Conservation (phyloP, 2,888 invertebrate species). For the Emesis furor region DNA sequence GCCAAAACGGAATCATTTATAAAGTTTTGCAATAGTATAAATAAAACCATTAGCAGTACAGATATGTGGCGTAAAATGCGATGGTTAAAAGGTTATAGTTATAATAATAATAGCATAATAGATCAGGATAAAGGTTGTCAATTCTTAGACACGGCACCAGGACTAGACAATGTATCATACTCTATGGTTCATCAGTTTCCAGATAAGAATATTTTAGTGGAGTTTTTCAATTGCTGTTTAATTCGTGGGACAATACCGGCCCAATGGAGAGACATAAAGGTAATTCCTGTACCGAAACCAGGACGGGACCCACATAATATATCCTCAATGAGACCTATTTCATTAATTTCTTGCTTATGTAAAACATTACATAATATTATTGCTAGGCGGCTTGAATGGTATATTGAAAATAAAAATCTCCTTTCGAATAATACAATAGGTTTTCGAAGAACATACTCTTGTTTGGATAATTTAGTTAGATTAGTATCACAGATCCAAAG, state of each 20-base stretch:
- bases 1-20: not conserved
- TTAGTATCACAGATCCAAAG: no score
- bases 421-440: not conserved
- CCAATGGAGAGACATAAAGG: not conserved
- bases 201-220: not conserved
- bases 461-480: no score
- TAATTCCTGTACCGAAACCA: not conserved
- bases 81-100: not conserved
- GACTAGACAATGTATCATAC: no score
- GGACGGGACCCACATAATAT: not conserved
- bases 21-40: not conserved
- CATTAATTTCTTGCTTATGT: not conserved
- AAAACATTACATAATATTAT: no score
- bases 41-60: not conserved
- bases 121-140: not conserved
- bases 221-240: not conserved
- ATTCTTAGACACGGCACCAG: not conserved
- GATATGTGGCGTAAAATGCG: conserved; percentile 9
- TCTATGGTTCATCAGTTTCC: not conserved
- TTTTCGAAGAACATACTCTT: not conserved
- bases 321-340: not conserved
- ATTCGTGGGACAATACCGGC: not conserved
- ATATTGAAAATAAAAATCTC: not conserved
- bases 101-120: not conserved
- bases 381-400: no score